Percentiles rank a stretch among this genome's conserved stretches.
These are phyloP conservation scores for Saccostrea echinata DNA, from an alignment of 1,140 invertebrate species.

Conservation along the genomic window DNA sequence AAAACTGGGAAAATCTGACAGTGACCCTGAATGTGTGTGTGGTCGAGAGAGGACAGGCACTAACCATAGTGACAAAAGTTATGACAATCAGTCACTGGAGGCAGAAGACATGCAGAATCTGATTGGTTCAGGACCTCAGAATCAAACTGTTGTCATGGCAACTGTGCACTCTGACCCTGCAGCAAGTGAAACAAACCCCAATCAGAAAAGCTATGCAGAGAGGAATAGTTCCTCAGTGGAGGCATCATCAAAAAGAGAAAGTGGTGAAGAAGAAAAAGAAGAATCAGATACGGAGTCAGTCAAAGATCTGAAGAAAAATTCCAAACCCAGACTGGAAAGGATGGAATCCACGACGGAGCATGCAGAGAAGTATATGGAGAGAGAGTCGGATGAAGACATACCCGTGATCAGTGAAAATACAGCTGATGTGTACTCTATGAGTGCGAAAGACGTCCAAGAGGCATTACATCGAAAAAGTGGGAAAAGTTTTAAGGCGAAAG, in stretches of 20 bases:
- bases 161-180: not conserved
- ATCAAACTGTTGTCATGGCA: slow-evolving; percentile 28
- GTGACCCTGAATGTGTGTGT: slow-evolving; percentile 40
- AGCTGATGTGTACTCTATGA: not conserved
- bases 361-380: slow-evolving; percentile 1
- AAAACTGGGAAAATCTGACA: not conserved
- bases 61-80: slow-evolving; percentile 14
- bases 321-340: not conserved
- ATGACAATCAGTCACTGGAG: slow-evolving; percentile 45
- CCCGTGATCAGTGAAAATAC: not conserved
- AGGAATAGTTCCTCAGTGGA: not conserved
- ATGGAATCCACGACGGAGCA: slow-evolving; percentile 19
- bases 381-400: not conserved
- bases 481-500: not conserved
- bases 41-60: slow-evolving; percentile 3
- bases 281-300: not conserved
- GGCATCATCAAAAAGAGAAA: not conserved
- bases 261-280: not conserved
- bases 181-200: not conserved
- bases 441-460: slow-evolving; percentile 26
- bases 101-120: slow-evolving; percentile 40
- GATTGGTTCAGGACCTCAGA: slow-evolving; percentile 10
- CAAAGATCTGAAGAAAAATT: not conserved
- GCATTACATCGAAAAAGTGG: slow-evolving; percentile 10
- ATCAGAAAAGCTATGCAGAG: not conserved